phyloP scores from a whole-genome alignment of 2,113 vertebrate species.

The Lutjanus erythropterus region DNA sequence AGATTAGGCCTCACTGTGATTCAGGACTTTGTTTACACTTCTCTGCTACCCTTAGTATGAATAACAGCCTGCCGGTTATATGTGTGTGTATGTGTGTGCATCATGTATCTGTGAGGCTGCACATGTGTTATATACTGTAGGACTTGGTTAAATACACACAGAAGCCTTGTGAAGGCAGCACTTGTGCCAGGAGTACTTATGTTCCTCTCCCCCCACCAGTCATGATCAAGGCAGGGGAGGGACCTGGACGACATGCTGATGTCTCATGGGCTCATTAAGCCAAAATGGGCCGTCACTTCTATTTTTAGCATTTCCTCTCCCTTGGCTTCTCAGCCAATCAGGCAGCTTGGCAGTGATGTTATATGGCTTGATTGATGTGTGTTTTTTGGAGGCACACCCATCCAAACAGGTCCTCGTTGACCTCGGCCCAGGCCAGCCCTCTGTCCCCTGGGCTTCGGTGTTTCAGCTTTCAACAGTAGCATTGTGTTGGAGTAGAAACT shows the following conservation, averaged over 20 bases:
- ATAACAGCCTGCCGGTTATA: constrained; percentile 54
- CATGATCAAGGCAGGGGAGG: constrained; percentile 47
- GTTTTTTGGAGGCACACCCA: constrained; percentile 64
- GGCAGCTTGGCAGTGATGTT: constrained; percentile 31
- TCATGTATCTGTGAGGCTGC: constrained; percentile 24
- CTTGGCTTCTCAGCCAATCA: constrained; percentile 51
- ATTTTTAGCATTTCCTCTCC: constrained; percentile 70
- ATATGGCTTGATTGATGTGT: constrained; percentile 55
- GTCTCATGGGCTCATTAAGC: constrained; percentile 64
- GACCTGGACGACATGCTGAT: constrained; percentile 29
- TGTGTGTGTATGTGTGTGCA: constrained; percentile 15
- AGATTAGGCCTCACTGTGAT: constrained; percentile 68
- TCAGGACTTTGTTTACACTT: constrained; percentile 71
- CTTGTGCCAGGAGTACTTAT: constrained; percentile 30
- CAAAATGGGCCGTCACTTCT: constrained; percentile 56
- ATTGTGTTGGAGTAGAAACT: constrained; percentile 50
- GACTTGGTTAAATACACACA: constrained; percentile 46
- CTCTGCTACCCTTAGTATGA: constrained; percentile 41
- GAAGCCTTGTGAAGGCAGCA: constrained; percentile 32
- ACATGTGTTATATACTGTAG: constrained; percentile 49
- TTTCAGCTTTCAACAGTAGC: constrained; percentile 66
- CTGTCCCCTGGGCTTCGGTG: constrained; percentile 15
- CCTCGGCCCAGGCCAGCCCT: constrained; percentile 18
- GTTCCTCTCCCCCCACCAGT: constrained; percentile 22
- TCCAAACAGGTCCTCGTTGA: constrained; percentile 64